These are phyloP conservation scores for Microtus montanus DNA, from an alignment of 2,113 vertebrate genomes.

Conservation along the genomic window DNA sequence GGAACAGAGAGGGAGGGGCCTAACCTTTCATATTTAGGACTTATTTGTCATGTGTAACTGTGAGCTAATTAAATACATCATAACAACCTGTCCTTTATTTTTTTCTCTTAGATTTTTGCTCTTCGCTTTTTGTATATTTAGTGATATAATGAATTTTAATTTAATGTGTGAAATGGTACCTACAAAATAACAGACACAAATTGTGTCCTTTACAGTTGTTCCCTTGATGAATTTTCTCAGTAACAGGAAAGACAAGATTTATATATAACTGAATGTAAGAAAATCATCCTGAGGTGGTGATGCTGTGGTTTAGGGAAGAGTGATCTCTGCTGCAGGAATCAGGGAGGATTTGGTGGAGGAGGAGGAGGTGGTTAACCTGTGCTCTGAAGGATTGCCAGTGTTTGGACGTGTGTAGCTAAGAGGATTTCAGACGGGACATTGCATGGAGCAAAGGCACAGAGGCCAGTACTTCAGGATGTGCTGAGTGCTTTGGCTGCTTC, in stretches of 20 bases:
- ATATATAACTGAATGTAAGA: neutral
- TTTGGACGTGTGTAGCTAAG: slow-evolving; percentile 56
- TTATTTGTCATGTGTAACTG: neutral
- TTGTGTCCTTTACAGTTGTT: neutral
- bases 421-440: slow-evolving; percentile 69
- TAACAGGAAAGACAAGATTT: neutral
- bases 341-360: slow-evolving; percentile 31
- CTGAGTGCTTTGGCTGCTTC: slow-evolving; percentile 44
- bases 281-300: neutral
- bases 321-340: neutral
- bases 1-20: neutral
- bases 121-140: slow-evolving; percentile 17
- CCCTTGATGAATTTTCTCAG: neutral
- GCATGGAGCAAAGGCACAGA: slow-evolving; percentile 17
- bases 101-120: slow-evolving; percentile 23
- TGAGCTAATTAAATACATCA: neutral
- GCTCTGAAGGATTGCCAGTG: slow-evolving; percentile 55
- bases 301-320: slow-evolving; percentile 34
- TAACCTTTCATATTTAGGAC: neutral
- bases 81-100: neutral
- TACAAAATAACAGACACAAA: neutral
- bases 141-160: slow-evolving; percentile 44
- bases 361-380: slow-evolving; percentile 1
- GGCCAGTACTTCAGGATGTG: neutral
- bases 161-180: slow-evolving; percentile 7